Conservation (phyloP, 2,888 invertebrate genomes). For the Vanessa cardui region DNA sequence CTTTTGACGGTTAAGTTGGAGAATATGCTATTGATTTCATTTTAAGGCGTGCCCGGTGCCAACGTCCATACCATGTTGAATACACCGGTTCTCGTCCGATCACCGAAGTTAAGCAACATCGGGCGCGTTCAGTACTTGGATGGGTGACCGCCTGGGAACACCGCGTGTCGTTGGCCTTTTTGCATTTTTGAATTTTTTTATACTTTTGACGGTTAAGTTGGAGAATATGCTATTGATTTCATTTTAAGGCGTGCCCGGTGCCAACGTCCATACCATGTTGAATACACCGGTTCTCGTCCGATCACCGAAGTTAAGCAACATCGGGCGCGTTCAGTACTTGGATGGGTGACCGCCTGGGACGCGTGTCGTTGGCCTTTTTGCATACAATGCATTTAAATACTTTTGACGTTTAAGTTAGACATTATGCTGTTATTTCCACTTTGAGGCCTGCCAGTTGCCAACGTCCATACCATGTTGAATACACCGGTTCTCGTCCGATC, state of each 20-base stretch:
- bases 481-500: slow-evolving; percentile 59
- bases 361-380: slow-evolving; percentile 52
- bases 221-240: too few species aligned
- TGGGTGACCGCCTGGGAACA: slow-evolving; percentile 64
- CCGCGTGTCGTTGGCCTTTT: slow-evolving; percentile 54
- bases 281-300: slow-evolving; percentile 59
- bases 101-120: slow-evolving; percentile 59
- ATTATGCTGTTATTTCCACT: background rate
- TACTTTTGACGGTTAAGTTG: background rate
- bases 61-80: slow-evolving; percentile 58
- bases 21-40: too few species aligned
- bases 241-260: background rate
- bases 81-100: slow-evolving; percentile 60
- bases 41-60: slow-evolving; percentile 28
- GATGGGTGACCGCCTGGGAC: slow-evolving; percentile 65
- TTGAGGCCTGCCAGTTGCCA: slow-evolving; percentile 37
- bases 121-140: slow-evolving; percentile 61
- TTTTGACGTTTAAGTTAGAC: too few species aligned
- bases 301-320: slow-evolving; percentile 60
- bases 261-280: slow-evolving; percentile 58
- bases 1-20: too few species aligned
- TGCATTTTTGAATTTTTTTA: background rate
- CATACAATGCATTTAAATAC: background rate
- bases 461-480: slow-evolving; percentile 56
- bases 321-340: slow-evolving; percentile 60